These are phyloP conservation scores for Trogon melanurus DNA, from an alignment of 2,113 vertebrate genomes.

Conservation along the genomic window DNA sequence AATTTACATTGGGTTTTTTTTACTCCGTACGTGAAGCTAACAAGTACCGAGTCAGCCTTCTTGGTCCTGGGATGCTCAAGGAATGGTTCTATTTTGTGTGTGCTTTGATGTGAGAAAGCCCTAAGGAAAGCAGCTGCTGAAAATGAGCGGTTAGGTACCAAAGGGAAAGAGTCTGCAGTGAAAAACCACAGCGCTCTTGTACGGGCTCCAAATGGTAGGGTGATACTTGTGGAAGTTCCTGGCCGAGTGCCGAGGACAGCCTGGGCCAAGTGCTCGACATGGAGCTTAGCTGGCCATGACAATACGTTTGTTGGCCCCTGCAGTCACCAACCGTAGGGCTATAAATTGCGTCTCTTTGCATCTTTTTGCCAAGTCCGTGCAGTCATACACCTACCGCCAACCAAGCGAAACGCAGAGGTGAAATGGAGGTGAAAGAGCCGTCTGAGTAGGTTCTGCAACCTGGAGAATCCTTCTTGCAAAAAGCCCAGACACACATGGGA, in stretches of 20 bases:
- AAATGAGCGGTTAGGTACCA: neutral
- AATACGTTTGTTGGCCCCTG: neutral
- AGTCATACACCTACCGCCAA: neutral
- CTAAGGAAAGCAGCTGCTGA: neutral
- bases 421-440: neutral
- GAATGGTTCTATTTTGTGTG: neutral
- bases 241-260: neutral
- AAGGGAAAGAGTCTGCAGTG: neutral
- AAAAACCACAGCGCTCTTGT: neutral
- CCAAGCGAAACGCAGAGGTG: neutral
- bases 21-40: neutral
- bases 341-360: neutral
- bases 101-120: slow-evolving; percentile 6
- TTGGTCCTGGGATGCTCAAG: neutral
- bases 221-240: neutral
- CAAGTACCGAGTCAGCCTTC: neutral
- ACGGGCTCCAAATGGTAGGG: neutral
- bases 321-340: neutral
- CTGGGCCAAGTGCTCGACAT: neutral
- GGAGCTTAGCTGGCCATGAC: neutral
- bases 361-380: neutral
- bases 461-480: neutral
- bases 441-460: neutral
- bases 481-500: neutral
- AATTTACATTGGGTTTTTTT: neutral